Evolutionary conservation across 2,888 invertebrate genomes (phyloP).

Genomic region (Melanophora roralis): DNA sequence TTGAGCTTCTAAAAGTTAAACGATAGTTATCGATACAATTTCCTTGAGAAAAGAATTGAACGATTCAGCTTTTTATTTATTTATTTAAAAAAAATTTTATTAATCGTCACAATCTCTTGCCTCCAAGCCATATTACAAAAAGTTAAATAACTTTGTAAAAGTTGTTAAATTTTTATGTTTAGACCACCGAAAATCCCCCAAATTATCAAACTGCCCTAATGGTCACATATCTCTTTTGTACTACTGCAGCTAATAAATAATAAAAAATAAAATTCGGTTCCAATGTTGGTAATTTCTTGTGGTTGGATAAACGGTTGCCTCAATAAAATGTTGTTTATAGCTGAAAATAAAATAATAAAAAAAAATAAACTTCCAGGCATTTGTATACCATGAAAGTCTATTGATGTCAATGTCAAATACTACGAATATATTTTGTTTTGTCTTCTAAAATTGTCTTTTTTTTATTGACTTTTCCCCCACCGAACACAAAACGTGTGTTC

Average conservation of each 20-base stretch:
- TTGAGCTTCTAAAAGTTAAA: too few relatives aligned
- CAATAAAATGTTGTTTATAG: conserved; percentile 2
- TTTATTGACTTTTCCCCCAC: not conserved
- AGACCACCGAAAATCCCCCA: not conserved
- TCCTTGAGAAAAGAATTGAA: too few relatives aligned
- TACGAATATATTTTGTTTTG: not conserved
- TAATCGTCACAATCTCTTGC: too few relatives aligned
- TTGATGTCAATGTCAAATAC: conserved; percentile 47
- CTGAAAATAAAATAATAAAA: conserved; percentile 7
- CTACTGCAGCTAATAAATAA: not conserved
- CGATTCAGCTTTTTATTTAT: too few relatives aligned
- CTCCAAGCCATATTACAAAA: too few relatives aligned
- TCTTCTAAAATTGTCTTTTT: not conserved
- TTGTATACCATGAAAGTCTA: too few relatives aligned
- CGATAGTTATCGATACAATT: too few relatives aligned
- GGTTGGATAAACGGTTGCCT: not conserved
- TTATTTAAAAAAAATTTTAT: too few relatives aligned
- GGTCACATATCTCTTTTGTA: not conserved
- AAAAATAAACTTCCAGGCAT: conserved; percentile 34
- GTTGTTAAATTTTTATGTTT: too few relatives aligned
- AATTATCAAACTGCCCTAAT: not conserved
- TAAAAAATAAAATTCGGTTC: not conserved
- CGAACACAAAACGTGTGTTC: not conserved
- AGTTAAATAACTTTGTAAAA: too few relatives aligned
- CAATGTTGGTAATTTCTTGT: not conserved